Percentiles rank a stretch among this genome's conserved stretches.
Evolutionary conservation across 2,888 invertebrate genomes (phyloP).

Genomic region (Calameuta pallipes): DNA sequence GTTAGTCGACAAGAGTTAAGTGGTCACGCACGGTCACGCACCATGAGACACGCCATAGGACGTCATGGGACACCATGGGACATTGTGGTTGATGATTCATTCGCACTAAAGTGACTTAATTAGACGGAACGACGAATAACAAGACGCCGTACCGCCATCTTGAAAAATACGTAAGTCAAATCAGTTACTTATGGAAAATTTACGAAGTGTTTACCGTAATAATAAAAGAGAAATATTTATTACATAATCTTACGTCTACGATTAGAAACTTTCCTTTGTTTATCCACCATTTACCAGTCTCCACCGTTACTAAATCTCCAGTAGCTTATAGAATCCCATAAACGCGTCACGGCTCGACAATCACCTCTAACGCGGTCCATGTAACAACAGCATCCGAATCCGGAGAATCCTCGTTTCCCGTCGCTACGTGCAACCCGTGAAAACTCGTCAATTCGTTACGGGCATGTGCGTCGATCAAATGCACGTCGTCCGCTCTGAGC

Average conservation of each 20-base stretch:
- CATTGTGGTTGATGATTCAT: constrained; percentile 39
- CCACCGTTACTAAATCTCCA: too few species aligned
- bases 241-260: too few species aligned
- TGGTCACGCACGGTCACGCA: constrained; percentile 52
- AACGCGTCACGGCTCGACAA: too few species aligned
- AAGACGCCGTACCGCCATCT: constrained; percentile 12
- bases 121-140: constrained; percentile 43
- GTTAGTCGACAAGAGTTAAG: constrained; percentile 45
- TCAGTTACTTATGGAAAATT: too few species aligned
- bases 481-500: constrained; percentile 36
- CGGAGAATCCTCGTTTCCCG: not conserved
- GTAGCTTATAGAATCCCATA: too few species aligned
- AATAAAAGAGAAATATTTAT: too few species aligned
- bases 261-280: too few species aligned
- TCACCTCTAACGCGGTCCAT: too few species aligned
- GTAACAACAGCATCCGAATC: too few species aligned
- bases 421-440: constrained; percentile 10
- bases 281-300: too few species aligned
- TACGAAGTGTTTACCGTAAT: too few species aligned
- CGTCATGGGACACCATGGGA: constrained; percentile 7
- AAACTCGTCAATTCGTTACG: constrained; percentile 49
- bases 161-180: not conserved
- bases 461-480: constrained; percentile 52
- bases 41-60: constrained; percentile 13
- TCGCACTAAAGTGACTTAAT: constrained; percentile 42